phyloP scores from a whole-genome alignment of 2,797 vertebrate genomes.

The Thunnus albacares region DNA sequence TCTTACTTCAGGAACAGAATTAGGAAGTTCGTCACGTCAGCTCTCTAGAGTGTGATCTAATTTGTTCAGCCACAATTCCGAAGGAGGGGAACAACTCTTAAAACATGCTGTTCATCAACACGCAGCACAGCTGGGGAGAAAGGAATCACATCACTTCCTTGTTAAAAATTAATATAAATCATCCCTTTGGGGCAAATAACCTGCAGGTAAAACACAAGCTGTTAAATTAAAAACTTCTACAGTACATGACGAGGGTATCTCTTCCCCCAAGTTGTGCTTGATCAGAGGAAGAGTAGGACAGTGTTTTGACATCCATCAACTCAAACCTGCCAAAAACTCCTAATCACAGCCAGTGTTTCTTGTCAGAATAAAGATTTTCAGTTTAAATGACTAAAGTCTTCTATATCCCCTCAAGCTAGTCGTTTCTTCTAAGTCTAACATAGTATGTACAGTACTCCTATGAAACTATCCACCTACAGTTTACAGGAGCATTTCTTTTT shows the following conservation, averaged over 20 bases:
- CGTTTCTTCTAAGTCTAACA: constrained; percentile 11
- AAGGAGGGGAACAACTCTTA: neutral
- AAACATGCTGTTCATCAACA: constrained; percentile 21
- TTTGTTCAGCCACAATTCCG: constrained; percentile 6
- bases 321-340: constrained; percentile 40
- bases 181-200: constrained; percentile 45
- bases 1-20: neutral
- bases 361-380: constrained; percentile 42
- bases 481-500: neutral
- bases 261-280: constrained; percentile 28
- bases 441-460: neutral
- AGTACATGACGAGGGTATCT: constrained; percentile 3
- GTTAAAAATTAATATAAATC: constrained; percentile 38
- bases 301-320: constrained; percentile 50
- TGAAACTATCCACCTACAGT: too few species aligned
- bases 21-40: neutral
- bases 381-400: constrained; percentile 45
- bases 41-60: constrained; percentile 17
- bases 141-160: neutral
- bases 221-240: constrained; percentile 50
- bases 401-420: neutral
- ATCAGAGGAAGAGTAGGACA: constrained; percentile 46
- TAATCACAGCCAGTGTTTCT: constrained; percentile 43
- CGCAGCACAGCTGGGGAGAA: constrained; percentile 20
- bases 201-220: constrained; percentile 58